Base-by-base conservation (phyloP, 1,140 invertebrate genomes). In the Chymomyza costata region DNA sequence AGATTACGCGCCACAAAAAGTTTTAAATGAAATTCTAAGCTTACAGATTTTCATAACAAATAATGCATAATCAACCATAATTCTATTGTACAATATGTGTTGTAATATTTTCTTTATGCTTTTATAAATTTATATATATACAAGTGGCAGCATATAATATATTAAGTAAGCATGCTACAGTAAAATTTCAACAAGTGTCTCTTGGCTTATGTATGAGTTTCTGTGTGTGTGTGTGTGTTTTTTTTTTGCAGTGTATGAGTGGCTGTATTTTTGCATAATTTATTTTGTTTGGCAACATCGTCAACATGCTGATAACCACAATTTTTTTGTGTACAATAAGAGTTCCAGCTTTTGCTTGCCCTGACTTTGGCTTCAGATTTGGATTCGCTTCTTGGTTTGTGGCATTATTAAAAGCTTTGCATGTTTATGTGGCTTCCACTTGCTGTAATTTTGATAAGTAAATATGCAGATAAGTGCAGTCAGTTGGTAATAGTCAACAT, bases 11-110 rank as follows among this genome's bases (percentile, higher is more conserved):
- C 21, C 2, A 13, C 17, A 19, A 32, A 70, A 76, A 61, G 60
- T 80, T 78, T n/a, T 59, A 78, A 78, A 78, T 78, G 66, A 71
- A 78, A 60, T 71, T 67, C 66, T 80, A 45, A 78, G 73, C 71
- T 54, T 48, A 63, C 66, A 66, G 71, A 70, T 80, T 78, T 78
- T 78, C 71, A 71, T 78, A 80, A 78, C 78, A 78, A 71, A 78
- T 78, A 71, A 70, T 43, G 59, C 66, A 70, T 78, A 70, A 74
- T 65, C 64, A 74, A 47, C 44, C 70, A 58, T 74, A 74, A 74
- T 73, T 57, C 68, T 44, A 66, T 73, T 71, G 62, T 71, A 68
- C 50, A 57, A 65, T 69, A 61, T 51, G 28, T 41, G 21, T 25
- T n/a, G 21, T 30, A 34, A 40, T 19, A 35, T 28, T n/a, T n/a